Percentiles rank a stretch among this genome's conserved stretches.
Conservation (phyloP, 2,113 vertebrate genomes). For the Centrocercus urophasianus region DNA sequence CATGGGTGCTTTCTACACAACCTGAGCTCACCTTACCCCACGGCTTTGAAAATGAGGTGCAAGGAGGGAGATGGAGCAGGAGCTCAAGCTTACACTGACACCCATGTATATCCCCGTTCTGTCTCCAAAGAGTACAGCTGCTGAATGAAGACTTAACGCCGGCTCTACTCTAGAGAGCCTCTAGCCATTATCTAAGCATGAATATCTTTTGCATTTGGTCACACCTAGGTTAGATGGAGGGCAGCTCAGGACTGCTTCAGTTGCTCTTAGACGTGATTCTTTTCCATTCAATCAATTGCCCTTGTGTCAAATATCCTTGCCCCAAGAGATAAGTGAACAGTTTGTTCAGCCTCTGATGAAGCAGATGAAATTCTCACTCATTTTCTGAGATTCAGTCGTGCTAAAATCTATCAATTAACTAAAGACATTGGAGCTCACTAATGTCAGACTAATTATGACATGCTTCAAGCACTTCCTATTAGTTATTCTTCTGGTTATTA, state of each 20-base stretch:
- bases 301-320: neutral
- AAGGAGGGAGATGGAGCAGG: neutral
- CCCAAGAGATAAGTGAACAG: neutral
- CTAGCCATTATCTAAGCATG: neutral
- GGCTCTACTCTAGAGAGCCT: neutral
- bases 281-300: neutral
- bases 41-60: neutral
- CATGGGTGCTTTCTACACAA: accelerated
- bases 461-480: slow-evolving; percentile 29
- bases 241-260: neutral
- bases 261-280: neutral
- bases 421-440: slow-evolving; percentile 31
- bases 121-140: neutral
- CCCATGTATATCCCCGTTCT: too few species aligned
- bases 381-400: neutral
- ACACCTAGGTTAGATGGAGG: neutral
- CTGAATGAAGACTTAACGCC: neutral
- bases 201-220: neutral
- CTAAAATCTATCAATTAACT: slow-evolving; percentile 56
- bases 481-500: slow-evolving; percentile 49
- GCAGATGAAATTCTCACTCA: neutral
- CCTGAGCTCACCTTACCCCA: neutral
- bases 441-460: slow-evolving; percentile 58
- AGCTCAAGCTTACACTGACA: neutral
- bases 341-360: slow-evolving; percentile 1